Percentiles rank a stretch among this genome's conserved stretches.
These are phyloP conservation scores for Drosophila subquinaria DNA, from an alignment of 2,888 invertebrate genomes.

Conservation along the genomic window DNA sequence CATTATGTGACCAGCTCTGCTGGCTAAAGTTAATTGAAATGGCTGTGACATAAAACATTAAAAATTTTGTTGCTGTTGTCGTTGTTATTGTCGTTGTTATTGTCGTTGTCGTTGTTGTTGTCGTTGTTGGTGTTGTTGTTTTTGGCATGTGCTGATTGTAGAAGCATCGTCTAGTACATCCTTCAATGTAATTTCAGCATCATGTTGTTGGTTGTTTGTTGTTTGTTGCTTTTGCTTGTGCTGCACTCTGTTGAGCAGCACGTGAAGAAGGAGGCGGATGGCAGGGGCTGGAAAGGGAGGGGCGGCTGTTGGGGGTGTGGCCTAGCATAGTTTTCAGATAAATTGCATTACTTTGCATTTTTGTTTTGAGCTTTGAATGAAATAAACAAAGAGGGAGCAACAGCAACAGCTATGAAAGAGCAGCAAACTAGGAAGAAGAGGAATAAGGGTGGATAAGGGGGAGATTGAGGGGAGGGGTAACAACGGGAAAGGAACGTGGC, in stretches of 20 bases:
- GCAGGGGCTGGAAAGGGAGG: background rate
- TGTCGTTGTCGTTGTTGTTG: constrained; percentile 1
- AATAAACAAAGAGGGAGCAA: constrained; percentile 50
- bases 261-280: background rate
- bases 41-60: constrained; percentile 60
- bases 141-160: constrained; percentile 14
- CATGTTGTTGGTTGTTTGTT: constrained; percentile 41
- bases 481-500: constrained; percentile 27
- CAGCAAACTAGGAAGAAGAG: background rate
- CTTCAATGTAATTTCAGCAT: constrained; percentile 50
- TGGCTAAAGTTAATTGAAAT: constrained; percentile 63
- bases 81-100: constrained; percentile 3
- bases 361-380: constrained; percentile 64
- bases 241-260: constrained; percentile 30
- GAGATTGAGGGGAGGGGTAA: constrained; percentile 1
- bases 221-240: constrained; percentile 32
- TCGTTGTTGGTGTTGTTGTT: constrained; percentile 16
- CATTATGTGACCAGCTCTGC: constrained; percentile 31
- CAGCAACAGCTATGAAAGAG: background rate
- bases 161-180: constrained; percentile 32
- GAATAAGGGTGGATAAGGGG: background rate
- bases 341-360: constrained; percentile 73
- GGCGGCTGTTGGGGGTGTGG: constrained; percentile 35
- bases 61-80: constrained; percentile 29
- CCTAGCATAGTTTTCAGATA: constrained; percentile 71